Base-by-base conservation (phyloP, 2,888 invertebrate species). In the Bhutanitis thaidina region DNA sequence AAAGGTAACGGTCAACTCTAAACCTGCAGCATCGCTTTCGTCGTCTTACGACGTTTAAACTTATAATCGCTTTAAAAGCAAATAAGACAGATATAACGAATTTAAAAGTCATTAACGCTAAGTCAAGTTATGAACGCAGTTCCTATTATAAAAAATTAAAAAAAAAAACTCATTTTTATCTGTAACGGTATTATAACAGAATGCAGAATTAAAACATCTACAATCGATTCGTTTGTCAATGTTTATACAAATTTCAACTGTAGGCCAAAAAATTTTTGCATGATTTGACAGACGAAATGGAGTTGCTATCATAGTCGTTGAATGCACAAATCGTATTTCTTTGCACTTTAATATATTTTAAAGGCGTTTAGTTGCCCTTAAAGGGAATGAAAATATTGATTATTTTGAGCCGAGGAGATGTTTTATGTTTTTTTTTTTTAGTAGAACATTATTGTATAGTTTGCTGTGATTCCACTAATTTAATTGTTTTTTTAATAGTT, bases 41-140 rank as follows among this genome's bases (percentile, higher is more conserved):
- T 74, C 71, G 48, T 61, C 61, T 29, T 64, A 65, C 41, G 75
- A 77, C 34, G 59, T 59, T 8, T 57, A 60, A n/a, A 63, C 67
- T 45, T 68, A 63, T 53, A 50, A 29, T 20, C 39, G 58, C 51
- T 41, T 55, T 36, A 38, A 54, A 38, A 58, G 61, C 54, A 54
- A 58, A 52, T 58, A 50, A 53, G 43, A 53, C 46, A 53, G 48
- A 59, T 57, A 56, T 61, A 67, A 73, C 78, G 77, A 80, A 78
- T 80, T 80, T 78, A 79, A 70, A 37, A 77, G 72, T 80, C 70
- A 70, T 65, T 80, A 77, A 68, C 27, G 35, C 50, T 63, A 62
- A 62, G 59, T 61, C 60, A 69, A 78, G 72, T 69, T 66, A 27
- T 55, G 66, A 73, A 74, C 67, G 61, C 67, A 80, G 82, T 82